Percentiles rank a stretch among this genome's conserved stretches.
These are phyloP conservation scores for Mohoua ochrocephala DNA, from an alignment of 2,113 vertebrate genomes.

Conservation along the genomic window DNA sequence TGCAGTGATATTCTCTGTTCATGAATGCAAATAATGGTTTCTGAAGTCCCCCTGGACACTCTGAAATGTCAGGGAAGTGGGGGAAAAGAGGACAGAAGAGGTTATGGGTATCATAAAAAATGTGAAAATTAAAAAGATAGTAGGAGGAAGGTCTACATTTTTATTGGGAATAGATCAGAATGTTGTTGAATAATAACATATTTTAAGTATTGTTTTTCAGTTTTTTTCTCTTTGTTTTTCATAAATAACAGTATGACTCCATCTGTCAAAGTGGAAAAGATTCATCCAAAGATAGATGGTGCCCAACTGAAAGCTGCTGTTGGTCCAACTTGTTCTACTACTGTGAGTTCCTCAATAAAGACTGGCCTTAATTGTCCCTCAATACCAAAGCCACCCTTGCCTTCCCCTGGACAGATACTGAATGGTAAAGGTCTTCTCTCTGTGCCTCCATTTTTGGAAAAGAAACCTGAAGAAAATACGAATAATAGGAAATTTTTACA, in stretches of 20 bases:
- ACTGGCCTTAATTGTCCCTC: constrained; percentile 98
- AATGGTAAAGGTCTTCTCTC: constrained; percentile 95
- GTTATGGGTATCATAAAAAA: background rate
- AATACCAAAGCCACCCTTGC: constrained; percentile 99
- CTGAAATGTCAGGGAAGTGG: background rate
- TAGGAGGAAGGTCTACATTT: background rate
- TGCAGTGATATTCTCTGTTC: background rate
- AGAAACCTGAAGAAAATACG: constrained; percentile 90
- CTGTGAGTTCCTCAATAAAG: constrained; percentile 97
- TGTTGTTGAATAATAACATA: background rate
- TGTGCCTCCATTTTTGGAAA: constrained; percentile 80
- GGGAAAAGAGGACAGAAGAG: background rate
- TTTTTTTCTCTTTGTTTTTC: constrained; percentile 18
- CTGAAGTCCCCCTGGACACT: background rate
- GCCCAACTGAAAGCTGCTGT: constrained; percentile 83
- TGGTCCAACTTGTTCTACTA: constrained; percentile 87
- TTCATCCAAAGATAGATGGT: constrained; percentile 89
- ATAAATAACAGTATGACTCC: constrained; percentile 81
- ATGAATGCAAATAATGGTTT: background rate
- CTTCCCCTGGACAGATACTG: constrained; percentile 92
- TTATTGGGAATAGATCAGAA: background rate
- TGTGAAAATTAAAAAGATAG: background rate
- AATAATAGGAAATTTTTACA: constrained; percentile 91
- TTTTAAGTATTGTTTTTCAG: background rate
- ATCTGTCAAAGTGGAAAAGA: constrained; percentile 95